These are phyloP conservation scores for Cyrtorhinus lividipennis DNA, from an alignment of 1,140 invertebrate species.

Conservation along the genomic window DNA sequence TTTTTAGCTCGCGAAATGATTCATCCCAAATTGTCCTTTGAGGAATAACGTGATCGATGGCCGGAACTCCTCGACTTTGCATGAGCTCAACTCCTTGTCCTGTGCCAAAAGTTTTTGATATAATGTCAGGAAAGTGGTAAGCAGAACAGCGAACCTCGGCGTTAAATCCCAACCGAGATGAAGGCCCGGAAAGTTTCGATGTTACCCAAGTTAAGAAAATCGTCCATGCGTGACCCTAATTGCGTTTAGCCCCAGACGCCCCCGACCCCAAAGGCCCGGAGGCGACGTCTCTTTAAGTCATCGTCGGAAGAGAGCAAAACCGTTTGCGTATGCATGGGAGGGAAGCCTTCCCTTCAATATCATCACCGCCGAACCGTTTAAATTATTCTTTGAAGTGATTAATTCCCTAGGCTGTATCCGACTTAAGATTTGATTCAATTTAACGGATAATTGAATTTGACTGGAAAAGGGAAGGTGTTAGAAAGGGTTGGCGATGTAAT, in stretches of 20 bases:
- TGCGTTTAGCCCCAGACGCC: background rate
- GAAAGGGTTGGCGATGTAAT: background rate
- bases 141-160: background rate
- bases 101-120: background rate
- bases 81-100: background rate
- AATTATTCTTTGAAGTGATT: background rate
- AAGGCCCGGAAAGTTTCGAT: background rate
- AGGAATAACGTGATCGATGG: too few species aligned
- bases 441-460: constrained; percentile 1
- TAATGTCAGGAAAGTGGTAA: background rate
- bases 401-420: background rate
- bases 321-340: background rate
- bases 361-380: background rate
- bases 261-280: background rate
- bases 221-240: background rate
- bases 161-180: background rate
- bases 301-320: background rate
- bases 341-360: background rate
- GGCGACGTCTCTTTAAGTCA: background rate
- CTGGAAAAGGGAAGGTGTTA: background rate
- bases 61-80: background rate
- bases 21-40: too few species aligned
- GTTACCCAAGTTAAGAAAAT: background rate
- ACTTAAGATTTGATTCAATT: constrained; percentile 7
- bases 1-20: too few species aligned